These are phyloP conservation scores for Limnephilus lunatus DNA, from an alignment of 2,888 invertebrate species.

Conservation along the genomic window DNA sequence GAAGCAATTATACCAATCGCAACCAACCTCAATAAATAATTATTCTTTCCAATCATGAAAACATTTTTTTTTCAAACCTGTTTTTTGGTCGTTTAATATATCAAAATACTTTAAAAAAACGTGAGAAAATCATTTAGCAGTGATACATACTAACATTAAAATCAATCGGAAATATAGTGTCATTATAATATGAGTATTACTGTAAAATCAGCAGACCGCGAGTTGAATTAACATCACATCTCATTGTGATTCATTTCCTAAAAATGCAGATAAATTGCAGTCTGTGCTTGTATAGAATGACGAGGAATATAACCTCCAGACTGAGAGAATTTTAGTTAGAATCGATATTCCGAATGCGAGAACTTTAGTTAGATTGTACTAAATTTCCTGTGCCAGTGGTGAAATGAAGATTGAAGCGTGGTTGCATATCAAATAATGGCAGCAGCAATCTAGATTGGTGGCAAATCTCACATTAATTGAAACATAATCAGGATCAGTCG, in stretches of 20 bases:
- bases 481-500: neutral
- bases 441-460: neutral
- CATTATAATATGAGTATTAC: neutral
- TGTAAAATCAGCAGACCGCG: neutral
- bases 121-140: too few species aligned
- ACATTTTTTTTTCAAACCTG: too few species aligned
- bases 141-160: neutral
- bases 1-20: neutral
- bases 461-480: neutral
- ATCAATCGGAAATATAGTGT: neutral
- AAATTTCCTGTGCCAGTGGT: neutral
- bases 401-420: neutral
- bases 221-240: neutral
- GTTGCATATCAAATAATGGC: neutral
- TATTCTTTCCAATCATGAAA: too few species aligned
- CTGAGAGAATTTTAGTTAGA: neutral
- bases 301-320: too few species aligned
- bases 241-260: neutral
- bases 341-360: neutral
- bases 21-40: neutral
- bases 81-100: too few species aligned
- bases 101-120: too few species aligned
- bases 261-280: neutral
- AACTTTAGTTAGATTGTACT: neutral
- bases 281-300: too few species aligned